Conservation (phyloP, 2,888 invertebrate species). For the Ceratothoa steindachneri region DNA sequence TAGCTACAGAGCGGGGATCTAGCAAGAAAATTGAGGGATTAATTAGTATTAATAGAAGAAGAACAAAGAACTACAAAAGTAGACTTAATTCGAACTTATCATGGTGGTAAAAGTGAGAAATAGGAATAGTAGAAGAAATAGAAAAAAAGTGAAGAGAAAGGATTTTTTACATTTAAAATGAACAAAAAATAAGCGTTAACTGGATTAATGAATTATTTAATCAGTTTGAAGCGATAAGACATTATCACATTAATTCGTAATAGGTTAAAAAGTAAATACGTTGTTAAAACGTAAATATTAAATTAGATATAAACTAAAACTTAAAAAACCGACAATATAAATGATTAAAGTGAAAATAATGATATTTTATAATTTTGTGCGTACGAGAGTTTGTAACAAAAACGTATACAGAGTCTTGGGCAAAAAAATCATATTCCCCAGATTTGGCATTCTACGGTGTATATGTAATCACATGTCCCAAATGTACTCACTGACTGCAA, state of each 20-base stretch:
- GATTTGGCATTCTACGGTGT: too few relatives aligned
- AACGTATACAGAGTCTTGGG: too few relatives aligned
- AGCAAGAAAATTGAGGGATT: conserved; percentile 29
- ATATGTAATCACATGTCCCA: too few relatives aligned
- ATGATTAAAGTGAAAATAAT: too few relatives aligned
- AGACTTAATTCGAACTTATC: not conserved
- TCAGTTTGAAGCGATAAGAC: not conserved
- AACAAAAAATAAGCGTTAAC: not conserved
- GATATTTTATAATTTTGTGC: too few relatives aligned
- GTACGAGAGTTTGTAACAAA: too few relatives aligned
- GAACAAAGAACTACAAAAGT: conserved; percentile 2
- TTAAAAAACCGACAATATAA: too few relatives aligned
- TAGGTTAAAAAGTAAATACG: not conserved
- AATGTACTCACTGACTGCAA: too few relatives aligned
- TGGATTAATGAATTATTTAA: not conserved
- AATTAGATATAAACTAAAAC: too few relatives aligned
- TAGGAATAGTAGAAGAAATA: not conserved
- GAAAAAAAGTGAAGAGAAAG: not conserved
- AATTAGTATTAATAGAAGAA: conserved; percentile 34
- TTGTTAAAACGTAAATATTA: not conserved
- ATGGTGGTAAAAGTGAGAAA: not conserved
- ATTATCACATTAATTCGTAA: not conserved
- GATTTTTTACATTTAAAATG: too few relatives aligned
- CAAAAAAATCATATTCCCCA: too few relatives aligned
- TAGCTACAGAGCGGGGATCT: conserved; percentile 45